Evolutionary conservation across 2,113 vertebrate genomes (phyloP), one percentile per base, ranked within the genome.

Genomic region (Saimiri boliviensis): DNA sequence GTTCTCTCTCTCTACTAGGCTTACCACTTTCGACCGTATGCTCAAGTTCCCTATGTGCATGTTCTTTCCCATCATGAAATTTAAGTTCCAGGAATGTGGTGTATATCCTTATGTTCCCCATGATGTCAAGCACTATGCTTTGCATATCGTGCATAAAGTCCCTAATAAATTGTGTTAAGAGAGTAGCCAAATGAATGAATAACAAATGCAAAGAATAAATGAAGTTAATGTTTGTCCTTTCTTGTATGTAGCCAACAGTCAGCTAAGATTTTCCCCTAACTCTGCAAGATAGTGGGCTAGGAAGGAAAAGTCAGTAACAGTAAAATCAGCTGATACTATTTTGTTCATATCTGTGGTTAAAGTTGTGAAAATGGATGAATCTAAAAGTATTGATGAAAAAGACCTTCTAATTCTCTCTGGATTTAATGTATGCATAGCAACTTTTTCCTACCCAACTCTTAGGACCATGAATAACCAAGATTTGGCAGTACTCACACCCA

Each of bases 381-480:
- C 86, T 95, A 30, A 81, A 97, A 90, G 37, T 54, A 90, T 30
- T 91, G 71, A 70, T 56, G 76, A 17, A 13, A 84, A 54, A 49
- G 32, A n/a, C 8, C 30, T 66, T 93, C 8, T 60, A 27, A 49
- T 92, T 96, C 52, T 94, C 81, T 97, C 60, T 68, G 70, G 30
- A 71, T 94, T 97, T 97, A 83, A 92, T 85, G 87, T 92, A 54
- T 71, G 12, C 54, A 66, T 81, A 93, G 45, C 81, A 83, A 89
- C 35, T 93, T 87, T 58, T 2, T 32, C 35, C 63, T 1, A 82
- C 35, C 27, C 2, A 6, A 35, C 76, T 93, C 42, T 73, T n/a
- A 58, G 86, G 40, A 63, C 35, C n/a, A 89, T 8, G 10, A 86
- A 81, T 85, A 85, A 87, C 56, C 66, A 96, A 56, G 37, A 86